These are phyloP conservation scores for Microcebus ravelobensis DNA, from an alignment of 2,113 vertebrate genomes.

Conservation along the genomic window DNA sequence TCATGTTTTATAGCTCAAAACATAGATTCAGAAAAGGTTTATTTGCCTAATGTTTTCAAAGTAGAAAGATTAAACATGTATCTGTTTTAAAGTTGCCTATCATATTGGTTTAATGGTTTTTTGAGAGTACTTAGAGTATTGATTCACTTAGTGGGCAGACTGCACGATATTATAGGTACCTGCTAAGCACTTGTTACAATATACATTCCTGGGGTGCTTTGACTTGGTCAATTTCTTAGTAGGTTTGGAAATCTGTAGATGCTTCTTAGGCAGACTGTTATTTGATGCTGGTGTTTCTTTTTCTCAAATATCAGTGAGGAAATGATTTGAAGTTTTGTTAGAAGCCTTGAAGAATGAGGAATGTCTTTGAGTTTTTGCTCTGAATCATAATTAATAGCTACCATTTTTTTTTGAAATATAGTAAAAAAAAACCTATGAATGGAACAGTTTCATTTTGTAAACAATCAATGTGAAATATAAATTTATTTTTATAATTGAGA, in stretches of 20 bases:
- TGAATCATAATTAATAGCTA: not conserved
- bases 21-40: not conserved
- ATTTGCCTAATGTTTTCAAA: not conserved
- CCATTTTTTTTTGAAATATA: slow-evolving; percentile 8
- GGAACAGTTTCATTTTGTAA: not conserved
- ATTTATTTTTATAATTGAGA: not conserved
- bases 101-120: not conserved
- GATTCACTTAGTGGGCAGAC: not conserved
- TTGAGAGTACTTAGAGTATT: not conserved
- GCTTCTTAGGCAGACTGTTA: not conserved
- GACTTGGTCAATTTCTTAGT: not conserved
- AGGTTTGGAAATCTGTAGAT: not conserved
- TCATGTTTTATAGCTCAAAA: not conserved
- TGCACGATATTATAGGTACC: not conserved
- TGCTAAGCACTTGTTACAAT: not conserved
- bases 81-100: not conserved
- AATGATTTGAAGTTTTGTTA: slow-evolving; percentile 8
- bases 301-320: slow-evolving; percentile 27
- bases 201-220: not conserved
- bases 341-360: slow-evolving; percentile 34
- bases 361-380: slow-evolving; percentile 32
- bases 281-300: not conserved
- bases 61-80: not conserved
- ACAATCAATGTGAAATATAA: not conserved
- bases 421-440: not conserved